Evolutionary conservation across 2,888 invertebrate species (phyloP).

Genomic region (Acanthococcus lagerstroemiae): DNA sequence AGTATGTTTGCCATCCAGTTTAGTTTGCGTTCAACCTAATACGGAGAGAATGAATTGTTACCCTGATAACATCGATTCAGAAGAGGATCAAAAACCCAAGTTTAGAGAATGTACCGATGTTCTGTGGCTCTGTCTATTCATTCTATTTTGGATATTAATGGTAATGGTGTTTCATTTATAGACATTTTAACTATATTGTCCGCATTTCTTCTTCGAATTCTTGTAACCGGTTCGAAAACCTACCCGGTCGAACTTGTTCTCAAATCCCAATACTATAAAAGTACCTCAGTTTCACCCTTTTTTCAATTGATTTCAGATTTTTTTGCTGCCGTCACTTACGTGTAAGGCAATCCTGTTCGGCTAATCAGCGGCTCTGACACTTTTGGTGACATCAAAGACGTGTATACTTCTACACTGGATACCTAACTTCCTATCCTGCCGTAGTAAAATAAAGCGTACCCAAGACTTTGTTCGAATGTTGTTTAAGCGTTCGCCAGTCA

Average conservation of each 20-base stretch:
- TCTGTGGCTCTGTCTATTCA: slow-evolving; percentile 66
- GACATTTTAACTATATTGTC: too few species aligned
- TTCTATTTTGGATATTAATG: slow-evolving; percentile 74
- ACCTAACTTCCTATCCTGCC: too few species aligned
- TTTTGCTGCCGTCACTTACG: slow-evolving; percentile 78
- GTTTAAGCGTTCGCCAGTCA: too few species aligned
- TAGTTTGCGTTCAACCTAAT: too few species aligned
- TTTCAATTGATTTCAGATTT: slow-evolving; percentile 49
- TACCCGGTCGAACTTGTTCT: background rate
- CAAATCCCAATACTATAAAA: background rate
- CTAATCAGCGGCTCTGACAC: slow-evolving; percentile 87
- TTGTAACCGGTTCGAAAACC: background rate
- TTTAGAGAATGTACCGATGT: slow-evolving; percentile 71
- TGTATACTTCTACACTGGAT: too few species aligned
- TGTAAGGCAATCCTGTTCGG: slow-evolving; percentile 74
- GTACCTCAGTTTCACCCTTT: background rate
- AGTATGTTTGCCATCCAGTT: too few species aligned
- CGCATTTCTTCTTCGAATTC: too few species aligned
- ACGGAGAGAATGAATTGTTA: slow-evolving; percentile 41
- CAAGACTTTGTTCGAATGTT: too few species aligned
- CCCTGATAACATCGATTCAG: slow-evolving; percentile 41
- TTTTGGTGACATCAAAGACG: too few species aligned
- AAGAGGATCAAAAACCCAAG: slow-evolving; percentile 44
- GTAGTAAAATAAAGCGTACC: too few species aligned
- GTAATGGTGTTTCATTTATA: too few species aligned